Conservation (phyloP, 2,113 vertebrate species). For the Numida meleagris region DNA sequence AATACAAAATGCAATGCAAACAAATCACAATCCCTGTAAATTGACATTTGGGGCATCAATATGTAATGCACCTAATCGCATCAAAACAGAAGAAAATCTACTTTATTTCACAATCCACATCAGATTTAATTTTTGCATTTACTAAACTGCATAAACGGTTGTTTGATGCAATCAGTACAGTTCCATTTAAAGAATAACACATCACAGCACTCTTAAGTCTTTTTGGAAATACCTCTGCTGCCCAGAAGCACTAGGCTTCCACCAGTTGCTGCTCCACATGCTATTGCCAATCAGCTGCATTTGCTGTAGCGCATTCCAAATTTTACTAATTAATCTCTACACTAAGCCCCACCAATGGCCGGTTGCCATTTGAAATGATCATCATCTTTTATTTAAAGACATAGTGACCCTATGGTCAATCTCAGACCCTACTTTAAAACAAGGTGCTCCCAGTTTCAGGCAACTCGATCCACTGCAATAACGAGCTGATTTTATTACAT, state of each 20-base stretch:
- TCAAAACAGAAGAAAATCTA: not conserved
- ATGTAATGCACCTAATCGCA: not conserved
- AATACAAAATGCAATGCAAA: not conserved
- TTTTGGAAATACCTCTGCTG: slow-evolving; percentile 75
- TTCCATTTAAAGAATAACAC: slow-evolving; percentile 59
- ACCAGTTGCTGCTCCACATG: slow-evolving; percentile 87
- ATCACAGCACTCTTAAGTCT: slow-evolving; percentile 70
- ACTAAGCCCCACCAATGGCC: slow-evolving; percentile 56
- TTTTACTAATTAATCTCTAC: slow-evolving; percentile 81
- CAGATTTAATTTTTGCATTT: not conserved
- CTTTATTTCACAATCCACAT: not conserved
- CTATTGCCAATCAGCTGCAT: slow-evolving; percentile 87
- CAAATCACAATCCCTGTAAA: not conserved
- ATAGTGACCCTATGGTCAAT: slow-evolving; percentile 20
- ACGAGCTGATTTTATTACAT: not conserved
- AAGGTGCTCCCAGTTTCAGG: not conserved
- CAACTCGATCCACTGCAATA: not conserved
- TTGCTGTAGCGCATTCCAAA: slow-evolving; percentile 76
- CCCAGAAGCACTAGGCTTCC: slow-evolving; percentile 57
- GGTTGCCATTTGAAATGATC: slow-evolving; percentile 56
- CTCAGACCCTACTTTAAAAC: not conserved
- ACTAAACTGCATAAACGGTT: not conserved
- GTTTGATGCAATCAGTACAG: slow-evolving; percentile 46
- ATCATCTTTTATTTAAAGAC: slow-evolving; percentile 70
- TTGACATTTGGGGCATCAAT: not conserved